phyloP scores from a whole-genome alignment of 2,113 vertebrate genomes.

The Oryzias javanicus region DNA sequence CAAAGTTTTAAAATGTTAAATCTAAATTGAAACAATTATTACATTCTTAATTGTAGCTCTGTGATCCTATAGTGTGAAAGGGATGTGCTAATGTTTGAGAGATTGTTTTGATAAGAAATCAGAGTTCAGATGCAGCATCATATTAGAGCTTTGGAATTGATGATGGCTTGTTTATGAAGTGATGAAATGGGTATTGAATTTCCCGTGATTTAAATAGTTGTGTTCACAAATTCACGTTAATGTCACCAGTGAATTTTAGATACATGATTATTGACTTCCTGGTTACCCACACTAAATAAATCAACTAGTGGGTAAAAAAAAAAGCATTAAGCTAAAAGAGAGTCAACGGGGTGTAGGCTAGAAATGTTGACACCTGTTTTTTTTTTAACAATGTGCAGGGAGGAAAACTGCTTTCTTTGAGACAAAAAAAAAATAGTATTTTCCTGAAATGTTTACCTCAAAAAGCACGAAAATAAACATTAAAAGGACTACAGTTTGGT shows the following conservation, averaged over 20 bases:
- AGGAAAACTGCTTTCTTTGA: no score
- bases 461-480: no score
- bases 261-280: conserved; percentile 50
- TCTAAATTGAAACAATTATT: conserved; percentile 8
- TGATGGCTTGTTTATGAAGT: conserved; percentile 69
- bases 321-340: no score
- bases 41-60: no score
- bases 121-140: conserved; percentile 31
- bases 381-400: no score
- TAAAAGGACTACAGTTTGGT: no score
- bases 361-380: no score
- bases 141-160: conserved; percentile 64
- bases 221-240: conserved; percentile 61
- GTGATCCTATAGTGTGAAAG: conserved; percentile 30
- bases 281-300: conserved; percentile 4
- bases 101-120: conserved; percentile 64
- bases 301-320: no score
- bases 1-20: conserved; percentile 16
- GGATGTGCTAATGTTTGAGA: conserved; percentile 68
- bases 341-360: no score
- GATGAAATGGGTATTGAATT: conserved; percentile 66
- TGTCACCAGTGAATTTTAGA: conserved; percentile 45
- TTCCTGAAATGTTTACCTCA: no score
- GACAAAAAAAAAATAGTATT: no score
- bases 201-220: conserved; percentile 67